Evolutionary conservation across 2,113 vertebrate species (phyloP).

Genomic region (Myrmecobius fasciatus): DNA sequence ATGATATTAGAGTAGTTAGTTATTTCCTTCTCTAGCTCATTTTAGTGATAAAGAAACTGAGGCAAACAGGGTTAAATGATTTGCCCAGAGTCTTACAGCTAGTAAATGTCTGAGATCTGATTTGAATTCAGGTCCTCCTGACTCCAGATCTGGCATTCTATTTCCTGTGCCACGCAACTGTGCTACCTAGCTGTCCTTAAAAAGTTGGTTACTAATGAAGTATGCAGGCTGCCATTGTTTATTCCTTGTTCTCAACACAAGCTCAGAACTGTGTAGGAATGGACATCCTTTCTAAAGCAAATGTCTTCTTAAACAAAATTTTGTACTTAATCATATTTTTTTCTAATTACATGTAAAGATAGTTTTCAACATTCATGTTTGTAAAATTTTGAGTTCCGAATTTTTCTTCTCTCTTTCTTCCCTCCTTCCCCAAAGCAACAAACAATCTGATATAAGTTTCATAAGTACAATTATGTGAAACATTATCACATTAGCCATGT

Average conservation of each 20-base stretch:
- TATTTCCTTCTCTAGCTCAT: background rate
- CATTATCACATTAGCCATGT: too few species aligned
- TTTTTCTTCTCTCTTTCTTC: too few species aligned
- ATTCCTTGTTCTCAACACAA: background rate
- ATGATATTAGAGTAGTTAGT: background rate
- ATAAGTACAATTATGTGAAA: too few species aligned
- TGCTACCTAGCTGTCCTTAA: background rate
- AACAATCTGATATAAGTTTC: too few species aligned
- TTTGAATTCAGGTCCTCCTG: background rate
- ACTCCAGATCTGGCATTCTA: background rate
- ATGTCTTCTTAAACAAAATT: background rate
- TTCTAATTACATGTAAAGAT: too few species aligned
- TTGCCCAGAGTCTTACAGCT: background rate
- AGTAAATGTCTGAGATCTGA: background rate
- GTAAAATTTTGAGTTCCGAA: too few species aligned
- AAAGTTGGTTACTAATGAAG: background rate
- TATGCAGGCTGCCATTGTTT: background rate
- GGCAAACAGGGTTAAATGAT: background rate
- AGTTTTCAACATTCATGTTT: too few species aligned
- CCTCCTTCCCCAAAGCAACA: too few species aligned
- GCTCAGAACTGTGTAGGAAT: background rate
- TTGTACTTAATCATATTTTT: too few species aligned
- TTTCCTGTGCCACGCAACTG: background rate
- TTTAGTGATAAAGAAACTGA: background rate
- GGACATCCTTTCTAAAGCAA: background rate